Base-by-base conservation (phyloP, 1,140 invertebrate species). In the Popillia japonica region DNA sequence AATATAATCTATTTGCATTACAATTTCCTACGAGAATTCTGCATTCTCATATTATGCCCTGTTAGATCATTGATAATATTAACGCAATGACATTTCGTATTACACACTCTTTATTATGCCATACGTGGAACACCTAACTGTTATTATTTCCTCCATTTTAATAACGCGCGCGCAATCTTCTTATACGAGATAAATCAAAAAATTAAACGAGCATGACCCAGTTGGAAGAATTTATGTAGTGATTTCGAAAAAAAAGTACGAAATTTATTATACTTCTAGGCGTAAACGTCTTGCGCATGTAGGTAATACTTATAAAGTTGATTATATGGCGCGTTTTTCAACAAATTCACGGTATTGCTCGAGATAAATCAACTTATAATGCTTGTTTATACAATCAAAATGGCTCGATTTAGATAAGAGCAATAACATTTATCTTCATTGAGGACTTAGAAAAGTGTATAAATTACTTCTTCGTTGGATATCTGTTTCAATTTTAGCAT, bases 401-500 rank as follows among this genome's bases (percentile, higher is more conserved):
- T 55, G 48, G 48, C 17, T n/a, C 14, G 48, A 55, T 55, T 55
- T 55, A 55, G 14, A 55, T 55, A 55, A 55, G 14, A 17, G 48
- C 17, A n/a, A 55, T 55, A 55, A 6, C 48, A 55, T 55, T 55
- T 55, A 55, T 55, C 48, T n/a, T 17, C 17, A 55, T 55, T 0
- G 11, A 55, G 14, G 4, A 4, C 4, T 17, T n/a, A 55, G 48
- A 55, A 55, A 55, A 55, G 48, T 55, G 17, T 55, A 55, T 55
- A 55, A 55, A 55, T 55, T 55, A n/a, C 17, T 55, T 55, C 14
- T 11, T 55, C 17, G 48, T n/a, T 7, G 9, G 42, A n/a, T 55
- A 55, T 55, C 48, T 55, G n/a, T 55, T 55, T n/a, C 48, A n/a
- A 55, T 55, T 55, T 55, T 55, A 17, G 48, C 48, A n/a, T 55